phyloP scores from a whole-genome alignment of 2,797 vertebrate species.

The Scolopax bukidnonensis region DNA sequence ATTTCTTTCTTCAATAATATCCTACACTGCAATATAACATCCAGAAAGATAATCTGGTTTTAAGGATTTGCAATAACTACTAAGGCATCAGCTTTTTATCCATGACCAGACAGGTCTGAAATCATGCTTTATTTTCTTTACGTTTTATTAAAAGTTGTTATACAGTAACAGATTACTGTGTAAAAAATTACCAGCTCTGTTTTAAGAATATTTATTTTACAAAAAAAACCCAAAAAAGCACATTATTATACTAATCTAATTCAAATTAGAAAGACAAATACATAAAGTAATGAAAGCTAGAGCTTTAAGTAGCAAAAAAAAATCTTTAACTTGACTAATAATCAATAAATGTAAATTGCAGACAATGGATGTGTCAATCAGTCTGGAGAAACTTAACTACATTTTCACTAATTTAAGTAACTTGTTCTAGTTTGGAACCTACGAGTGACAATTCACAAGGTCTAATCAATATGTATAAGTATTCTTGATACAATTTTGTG shows the following conservation, averaged over 20 bases:
- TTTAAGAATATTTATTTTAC: background rate
- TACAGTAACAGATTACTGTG: background rate
- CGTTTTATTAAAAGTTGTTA: constrained; percentile 21
- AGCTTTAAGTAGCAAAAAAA: background rate
- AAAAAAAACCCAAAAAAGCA: background rate
- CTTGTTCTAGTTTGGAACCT: background rate
- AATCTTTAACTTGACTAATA: background rate
- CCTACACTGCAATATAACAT: constrained; percentile 56
- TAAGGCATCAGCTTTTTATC: constrained; percentile 61
- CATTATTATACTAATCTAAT: background rate
- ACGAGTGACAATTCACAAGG: background rate
- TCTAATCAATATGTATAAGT: background rate
- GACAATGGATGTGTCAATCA: background rate
- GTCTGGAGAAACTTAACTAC: background rate
- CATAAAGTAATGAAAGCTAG: background rate
- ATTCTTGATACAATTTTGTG: background rate
- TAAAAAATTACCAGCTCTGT: background rate
- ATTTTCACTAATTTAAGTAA: background rate
- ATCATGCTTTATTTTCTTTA: constrained; percentile 62
- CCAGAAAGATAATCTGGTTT: constrained; percentile 78
- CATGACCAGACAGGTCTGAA: constrained; percentile 53
- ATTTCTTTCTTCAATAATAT: constrained; percentile 69
- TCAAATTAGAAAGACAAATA: background rate
- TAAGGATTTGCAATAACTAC: constrained; percentile 78
- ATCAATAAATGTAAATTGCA: background rate